These are phyloP conservation scores for Characodon lateralis DNA, from an alignment of 2,797 vertebrate genomes.

Conservation along the genomic window DNA sequence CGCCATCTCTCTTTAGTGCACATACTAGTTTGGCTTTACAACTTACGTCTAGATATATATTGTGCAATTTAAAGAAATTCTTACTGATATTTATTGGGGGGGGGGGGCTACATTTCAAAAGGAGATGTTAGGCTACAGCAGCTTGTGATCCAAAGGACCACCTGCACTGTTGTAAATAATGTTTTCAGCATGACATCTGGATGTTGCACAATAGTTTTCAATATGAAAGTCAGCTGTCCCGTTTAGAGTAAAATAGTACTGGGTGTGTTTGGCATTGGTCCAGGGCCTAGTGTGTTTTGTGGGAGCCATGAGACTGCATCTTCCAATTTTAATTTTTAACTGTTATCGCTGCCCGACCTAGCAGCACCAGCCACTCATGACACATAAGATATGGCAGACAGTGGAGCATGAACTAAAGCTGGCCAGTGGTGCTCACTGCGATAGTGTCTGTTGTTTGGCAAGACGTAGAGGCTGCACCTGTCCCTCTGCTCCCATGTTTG, in stretches of 20 bases:
- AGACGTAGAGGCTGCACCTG: conserved; percentile 54
- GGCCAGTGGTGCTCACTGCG: conserved; percentile 48
- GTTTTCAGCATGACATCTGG: conserved; percentile 14
- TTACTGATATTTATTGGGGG: neutral
- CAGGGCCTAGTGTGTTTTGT: conserved; percentile 39
- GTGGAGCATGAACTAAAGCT: conserved; percentile 53
- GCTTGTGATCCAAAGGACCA: neutral
- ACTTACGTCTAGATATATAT: neutral
- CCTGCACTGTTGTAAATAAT: neutral
- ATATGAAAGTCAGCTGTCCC: conserved; percentile 25
- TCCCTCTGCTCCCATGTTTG: conserved; percentile 20
- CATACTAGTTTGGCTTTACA: neutral
- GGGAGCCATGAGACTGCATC: conserved; percentile 34
- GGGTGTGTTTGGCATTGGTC: conserved; percentile 39
- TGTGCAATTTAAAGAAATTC: neutral
- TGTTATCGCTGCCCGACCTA: conserved; percentile 61
- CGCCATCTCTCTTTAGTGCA: neutral
- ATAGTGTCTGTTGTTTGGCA: conserved; percentile 57
- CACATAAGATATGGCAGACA: conserved; percentile 58
- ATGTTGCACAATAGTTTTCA: conserved; percentile 10
- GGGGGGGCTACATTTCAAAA: neutral
- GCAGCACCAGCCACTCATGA: conserved; percentile 51
- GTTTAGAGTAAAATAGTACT: conserved; percentile 15
- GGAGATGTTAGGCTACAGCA: too few species aligned
- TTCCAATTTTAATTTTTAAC: conserved; percentile 62